Evolutionary conservation across 2,113 vertebrate species (phyloP).

Genomic region (Leptobrachium ailaonicum): DNA sequence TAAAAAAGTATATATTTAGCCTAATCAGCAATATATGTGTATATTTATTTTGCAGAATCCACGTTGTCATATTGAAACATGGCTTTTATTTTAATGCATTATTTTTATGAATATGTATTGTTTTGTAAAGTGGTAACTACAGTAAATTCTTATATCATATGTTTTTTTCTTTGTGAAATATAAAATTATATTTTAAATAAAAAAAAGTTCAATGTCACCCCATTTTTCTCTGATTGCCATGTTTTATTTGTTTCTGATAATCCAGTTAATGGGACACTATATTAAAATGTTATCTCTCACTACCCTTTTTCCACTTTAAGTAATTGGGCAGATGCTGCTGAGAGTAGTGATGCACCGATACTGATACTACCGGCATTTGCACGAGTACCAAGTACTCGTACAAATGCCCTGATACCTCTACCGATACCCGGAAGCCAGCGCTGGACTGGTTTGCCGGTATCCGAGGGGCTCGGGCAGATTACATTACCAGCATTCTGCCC

Average conservation of each 20-base stretch:
- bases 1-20: not conserved
- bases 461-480: too few species aligned
- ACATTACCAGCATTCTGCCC: too few species aligned
- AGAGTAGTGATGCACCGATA: too few species aligned
- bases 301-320: too few species aligned
- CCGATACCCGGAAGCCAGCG: too few species aligned
- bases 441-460: too few species aligned
- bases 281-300: too few species aligned
- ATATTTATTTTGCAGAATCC: not conserved
- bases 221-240: not conserved
- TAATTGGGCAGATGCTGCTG: too few species aligned
- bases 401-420: too few species aligned
- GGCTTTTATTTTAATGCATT: slow-evolving; percentile 59
- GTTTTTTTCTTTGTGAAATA: slow-evolving; percentile 52
- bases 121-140: slow-evolving; percentile 60
- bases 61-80: not conserved
- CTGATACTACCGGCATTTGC: too few species aligned
- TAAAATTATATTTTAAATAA: slow-evolving; percentile 61
- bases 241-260: not conserved
- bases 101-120: slow-evolving; percentile 60
- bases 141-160: slow-evolving; percentile 60
- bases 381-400: too few species aligned
- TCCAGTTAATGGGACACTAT: too few species aligned
- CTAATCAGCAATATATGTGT: slow-evolving; percentile 14
- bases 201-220: slow-evolving; percentile 43